Percentiles rank a stretch among this genome's conserved stretches.
phyloP scores from a whole-genome alignment of 2,113 vertebrate genomes.

The Otus sunia region DNA sequence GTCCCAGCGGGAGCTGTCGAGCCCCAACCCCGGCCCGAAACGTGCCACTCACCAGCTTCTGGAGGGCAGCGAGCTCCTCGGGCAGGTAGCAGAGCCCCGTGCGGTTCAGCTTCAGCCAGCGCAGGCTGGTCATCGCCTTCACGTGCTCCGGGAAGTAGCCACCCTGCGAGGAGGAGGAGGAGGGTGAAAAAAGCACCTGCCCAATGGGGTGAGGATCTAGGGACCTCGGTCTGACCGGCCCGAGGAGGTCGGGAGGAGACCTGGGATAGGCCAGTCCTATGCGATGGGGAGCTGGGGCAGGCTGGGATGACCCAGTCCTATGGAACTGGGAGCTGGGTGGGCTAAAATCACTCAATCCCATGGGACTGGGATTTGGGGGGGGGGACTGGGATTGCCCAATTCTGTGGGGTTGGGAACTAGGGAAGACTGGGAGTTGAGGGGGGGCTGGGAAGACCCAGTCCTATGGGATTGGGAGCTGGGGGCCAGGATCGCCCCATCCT shows the following conservation, averaged over 20 bases:
- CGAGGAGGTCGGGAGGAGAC: background rate
- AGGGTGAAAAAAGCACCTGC: background rate
- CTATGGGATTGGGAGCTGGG: background rate
- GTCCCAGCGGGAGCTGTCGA: accelerated
- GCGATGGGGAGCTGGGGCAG: background rate
- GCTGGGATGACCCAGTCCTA: background rate
- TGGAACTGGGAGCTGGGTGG: background rate
- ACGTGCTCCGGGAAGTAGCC: constrained; percentile 97
- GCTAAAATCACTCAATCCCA: too few relatives aligned
- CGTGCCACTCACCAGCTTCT: constrained; percentile 87
- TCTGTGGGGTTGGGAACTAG: background rate
- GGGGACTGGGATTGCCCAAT: background rate
- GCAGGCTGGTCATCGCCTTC: constrained; percentile 93
- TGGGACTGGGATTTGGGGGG: too few relatives aligned
- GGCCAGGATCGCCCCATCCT: too few relatives aligned
- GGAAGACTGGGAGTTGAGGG: background rate
- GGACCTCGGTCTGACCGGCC: background rate
- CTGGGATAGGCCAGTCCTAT: accelerated
- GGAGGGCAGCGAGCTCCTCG: constrained; percentile 92
- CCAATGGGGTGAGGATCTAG: background rate
- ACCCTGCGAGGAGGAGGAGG: constrained; percentile 71
- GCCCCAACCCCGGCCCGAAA: background rate
- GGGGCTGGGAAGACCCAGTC: accelerated
- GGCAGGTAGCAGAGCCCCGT: constrained; percentile 97
- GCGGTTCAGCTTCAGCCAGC: constrained; percentile 96